phyloP scores from a whole-genome alignment of 1,140 invertebrate species.

The Coenobita brevimanus region DNA sequence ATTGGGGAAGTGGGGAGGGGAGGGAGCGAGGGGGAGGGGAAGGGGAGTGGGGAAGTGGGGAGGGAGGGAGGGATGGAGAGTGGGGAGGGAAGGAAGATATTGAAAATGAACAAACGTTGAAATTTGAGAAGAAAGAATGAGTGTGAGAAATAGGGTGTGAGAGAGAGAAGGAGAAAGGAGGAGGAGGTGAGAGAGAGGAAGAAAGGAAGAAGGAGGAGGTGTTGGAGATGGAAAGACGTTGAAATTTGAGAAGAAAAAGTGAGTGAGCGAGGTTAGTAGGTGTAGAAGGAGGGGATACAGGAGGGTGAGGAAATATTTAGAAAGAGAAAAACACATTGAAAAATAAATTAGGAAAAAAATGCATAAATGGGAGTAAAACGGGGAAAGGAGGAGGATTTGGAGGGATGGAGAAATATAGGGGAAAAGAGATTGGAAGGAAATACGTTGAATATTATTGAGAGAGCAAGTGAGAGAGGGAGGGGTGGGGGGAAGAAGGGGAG shows the following conservation, averaged over 20 bases:
- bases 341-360: neutral
- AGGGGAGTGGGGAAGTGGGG: neutral
- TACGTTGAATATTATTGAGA: neutral
- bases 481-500: neutral
- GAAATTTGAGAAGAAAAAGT: neutral
- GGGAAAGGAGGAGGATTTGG: neutral
- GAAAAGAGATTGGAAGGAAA: too few relatives aligned
- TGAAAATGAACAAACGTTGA: too few relatives aligned
- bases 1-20: neutral
- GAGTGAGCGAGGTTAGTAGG: too few relatives aligned
- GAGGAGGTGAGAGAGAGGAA: neutral
- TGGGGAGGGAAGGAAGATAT: too few relatives aligned
- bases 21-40: neutral
- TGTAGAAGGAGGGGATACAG: neutral
- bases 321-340: too few relatives aligned
- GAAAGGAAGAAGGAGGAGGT: neutral
- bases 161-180: neutral
- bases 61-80: neutral
- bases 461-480: neutral
- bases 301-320: neutral
- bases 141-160: too few relatives aligned
- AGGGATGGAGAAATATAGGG: neutral
- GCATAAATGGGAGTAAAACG: neutral
- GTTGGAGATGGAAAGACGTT: neutral
- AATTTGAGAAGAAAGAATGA: neutral